A percentile compares a stretch with the other conserved stretches of the same genome.
phyloP scores from a whole-genome alignment of 2,888 invertebrate genomes.

The Catocala sponsa region DNA sequence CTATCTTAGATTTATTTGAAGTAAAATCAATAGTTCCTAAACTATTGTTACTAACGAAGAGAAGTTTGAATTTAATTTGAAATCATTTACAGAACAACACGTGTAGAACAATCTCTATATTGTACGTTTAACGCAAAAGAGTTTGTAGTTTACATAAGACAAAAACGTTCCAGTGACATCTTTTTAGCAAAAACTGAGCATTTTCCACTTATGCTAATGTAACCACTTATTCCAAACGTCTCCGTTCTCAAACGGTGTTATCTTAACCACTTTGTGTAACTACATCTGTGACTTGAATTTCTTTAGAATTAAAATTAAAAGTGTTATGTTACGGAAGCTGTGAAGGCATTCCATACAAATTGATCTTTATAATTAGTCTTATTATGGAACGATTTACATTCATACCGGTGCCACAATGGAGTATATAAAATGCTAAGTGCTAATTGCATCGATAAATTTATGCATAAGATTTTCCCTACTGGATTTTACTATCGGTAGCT shows the following conservation, averaged over 20 bases:
- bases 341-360: conserved; percentile 38
- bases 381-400: conserved; percentile 22
- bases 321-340: conserved; percentile 15
- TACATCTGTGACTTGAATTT: conserved; percentile 47
- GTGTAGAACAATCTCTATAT: no score
- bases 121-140: background rate
- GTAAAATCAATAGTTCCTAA: no score
- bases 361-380: conserved; percentile 28
- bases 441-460: conserved; percentile 3
- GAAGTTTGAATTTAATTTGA: no score
- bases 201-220: conserved; percentile 46
- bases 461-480: background rate
- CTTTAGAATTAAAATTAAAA: conserved; percentile 45
- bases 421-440: conserved; percentile 5
- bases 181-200: conserved; percentile 33
- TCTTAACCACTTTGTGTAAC: conserved; percentile 39
- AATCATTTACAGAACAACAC: no score
- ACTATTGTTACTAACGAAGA: no score
- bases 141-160: conserved; percentile 3
- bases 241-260: conserved; percentile 36
- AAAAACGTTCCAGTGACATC: conserved; percentile 4
- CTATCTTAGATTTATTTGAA: no score
- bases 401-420: conserved; percentile 1
- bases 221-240: conserved; percentile 36
- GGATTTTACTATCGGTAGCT: no score